Percentiles rank a stretch among this genome's conserved stretches.
Conservation (phyloP, 2,797 vertebrate genomes). For the Scleropages formosus region DNA sequence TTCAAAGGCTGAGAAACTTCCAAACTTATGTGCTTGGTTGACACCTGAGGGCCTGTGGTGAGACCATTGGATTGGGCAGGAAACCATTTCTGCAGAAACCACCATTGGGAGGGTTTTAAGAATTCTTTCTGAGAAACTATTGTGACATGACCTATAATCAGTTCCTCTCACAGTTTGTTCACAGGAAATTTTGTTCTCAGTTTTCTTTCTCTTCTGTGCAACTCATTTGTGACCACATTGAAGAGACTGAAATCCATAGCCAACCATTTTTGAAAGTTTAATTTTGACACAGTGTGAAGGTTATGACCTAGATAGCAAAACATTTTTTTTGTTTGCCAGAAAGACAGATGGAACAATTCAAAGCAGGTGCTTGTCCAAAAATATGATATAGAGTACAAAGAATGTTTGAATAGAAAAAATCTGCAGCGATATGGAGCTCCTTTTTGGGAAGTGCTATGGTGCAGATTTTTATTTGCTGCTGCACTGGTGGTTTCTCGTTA, state of each 20-base stretch:
- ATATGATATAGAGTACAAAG: background rate
- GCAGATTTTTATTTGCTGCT: slow-evolving; percentile 12
- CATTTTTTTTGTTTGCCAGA: background rate
- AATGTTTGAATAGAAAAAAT: slow-evolving; percentile 26
- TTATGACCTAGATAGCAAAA: background rate
- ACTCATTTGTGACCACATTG: background rate
- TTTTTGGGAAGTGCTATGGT: slow-evolving; percentile 9
- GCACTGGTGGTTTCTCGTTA: slow-evolving; percentile 10
- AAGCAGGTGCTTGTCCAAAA: background rate
- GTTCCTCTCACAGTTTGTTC: background rate
- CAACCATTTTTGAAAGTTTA: slow-evolving; percentile 15
- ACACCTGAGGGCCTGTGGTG: background rate
- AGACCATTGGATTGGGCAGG: background rate
- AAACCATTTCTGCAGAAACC: background rate
- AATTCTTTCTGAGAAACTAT: background rate
- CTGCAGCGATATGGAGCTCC: background rate
- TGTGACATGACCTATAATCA: background rate
- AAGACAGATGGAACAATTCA: slow-evolving; percentile 17
- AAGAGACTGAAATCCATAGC: background rate
- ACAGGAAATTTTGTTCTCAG: background rate
- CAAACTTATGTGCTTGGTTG: slow-evolving; percentile 14
- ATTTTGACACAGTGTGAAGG: slow-evolving; percentile 8
- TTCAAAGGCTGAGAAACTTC: background rate
- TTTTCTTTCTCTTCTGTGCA: background rate
- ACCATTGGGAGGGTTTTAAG: background rate